These are phyloP conservation scores for Pristionchus exspectatus DNA, from an alignment of 2,888 invertebrate genomes.

Conservation along the genomic window DNA sequence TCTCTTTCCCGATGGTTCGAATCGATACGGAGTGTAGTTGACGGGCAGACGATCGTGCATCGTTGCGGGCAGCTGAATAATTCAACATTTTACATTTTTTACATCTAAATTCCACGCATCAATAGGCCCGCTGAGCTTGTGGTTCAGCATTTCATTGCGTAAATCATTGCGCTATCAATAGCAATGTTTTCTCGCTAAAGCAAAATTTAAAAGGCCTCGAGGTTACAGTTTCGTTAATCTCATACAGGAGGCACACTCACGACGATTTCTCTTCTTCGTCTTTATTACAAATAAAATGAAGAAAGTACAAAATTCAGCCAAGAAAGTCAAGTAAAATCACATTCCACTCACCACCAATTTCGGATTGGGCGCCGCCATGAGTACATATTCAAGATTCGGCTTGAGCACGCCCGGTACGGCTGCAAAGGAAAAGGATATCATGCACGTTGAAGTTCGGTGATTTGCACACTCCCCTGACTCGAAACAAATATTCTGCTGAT, in stretches of 20 bases:
- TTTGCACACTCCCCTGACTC: no score
- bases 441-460: background rate
- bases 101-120: background rate
- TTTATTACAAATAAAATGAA: no score
- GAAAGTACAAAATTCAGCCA: no score
- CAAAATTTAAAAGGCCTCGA: background rate
- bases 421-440: background rate
- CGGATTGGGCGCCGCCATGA: background rate
- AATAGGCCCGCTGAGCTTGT: background rate
- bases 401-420: background rate
- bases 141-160: background rate
- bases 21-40: background rate
- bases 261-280: no score
- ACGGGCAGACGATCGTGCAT: constrained; percentile 7
- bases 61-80: background rate
- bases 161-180: background rate
- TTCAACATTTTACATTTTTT: background rate
- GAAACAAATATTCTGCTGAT: no score
- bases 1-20: background rate
- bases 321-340: background rate
- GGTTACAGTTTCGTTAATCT: no score
- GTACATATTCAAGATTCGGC: background rate
- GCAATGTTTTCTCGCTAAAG: background rate
- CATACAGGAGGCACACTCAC: no score
- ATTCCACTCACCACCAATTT: background rate